These are phyloP conservation scores for Athalia circularis DNA, from an alignment of 2,888 invertebrate genomes.

Conservation along the genomic window DNA sequence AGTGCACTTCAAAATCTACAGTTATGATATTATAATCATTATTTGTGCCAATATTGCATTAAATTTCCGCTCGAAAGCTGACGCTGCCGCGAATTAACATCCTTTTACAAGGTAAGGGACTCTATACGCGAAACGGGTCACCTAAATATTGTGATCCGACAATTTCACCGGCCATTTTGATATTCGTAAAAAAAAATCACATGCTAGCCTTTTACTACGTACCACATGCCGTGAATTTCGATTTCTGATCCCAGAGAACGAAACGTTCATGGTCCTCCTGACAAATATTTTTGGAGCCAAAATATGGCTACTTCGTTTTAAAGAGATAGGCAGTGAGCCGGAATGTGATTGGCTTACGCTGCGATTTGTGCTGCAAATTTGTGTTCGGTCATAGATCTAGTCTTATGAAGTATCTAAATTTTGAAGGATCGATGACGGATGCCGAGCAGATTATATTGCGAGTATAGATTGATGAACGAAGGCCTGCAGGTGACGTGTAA, in stretches of 20 bases:
- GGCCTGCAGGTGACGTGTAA: not conserved
- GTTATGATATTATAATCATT: not conserved
- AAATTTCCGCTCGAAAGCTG: not conserved
- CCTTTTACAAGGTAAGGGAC: not conserved
- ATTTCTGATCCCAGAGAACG: too few species aligned
- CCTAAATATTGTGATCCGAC: not conserved
- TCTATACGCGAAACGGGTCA: not conserved
- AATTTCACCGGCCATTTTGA: not conserved
- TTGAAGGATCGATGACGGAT: not conserved
- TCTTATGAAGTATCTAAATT: too few species aligned
- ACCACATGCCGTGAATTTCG: too few species aligned
- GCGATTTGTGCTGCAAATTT: too few species aligned
- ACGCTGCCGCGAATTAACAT: not conserved
- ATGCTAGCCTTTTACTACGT: too few species aligned
- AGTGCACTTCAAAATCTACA: conserved; percentile 26
- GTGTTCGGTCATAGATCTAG: too few species aligned
- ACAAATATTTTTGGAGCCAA: too few species aligned
- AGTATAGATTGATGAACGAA: not conserved
- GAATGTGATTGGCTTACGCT: too few species aligned
- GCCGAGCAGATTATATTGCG: not conserved
- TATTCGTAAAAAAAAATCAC: too few species aligned
- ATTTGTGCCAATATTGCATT: not conserved
- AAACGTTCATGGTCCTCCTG: too few species aligned
- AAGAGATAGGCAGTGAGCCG: too few species aligned
- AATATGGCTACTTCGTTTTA: too few species aligned